Percentiles rank a stretch among this genome's conserved stretches.
phyloP scores from a whole-genome alignment of 2,797 vertebrate genomes.

The Lacerta agilis region DNA sequence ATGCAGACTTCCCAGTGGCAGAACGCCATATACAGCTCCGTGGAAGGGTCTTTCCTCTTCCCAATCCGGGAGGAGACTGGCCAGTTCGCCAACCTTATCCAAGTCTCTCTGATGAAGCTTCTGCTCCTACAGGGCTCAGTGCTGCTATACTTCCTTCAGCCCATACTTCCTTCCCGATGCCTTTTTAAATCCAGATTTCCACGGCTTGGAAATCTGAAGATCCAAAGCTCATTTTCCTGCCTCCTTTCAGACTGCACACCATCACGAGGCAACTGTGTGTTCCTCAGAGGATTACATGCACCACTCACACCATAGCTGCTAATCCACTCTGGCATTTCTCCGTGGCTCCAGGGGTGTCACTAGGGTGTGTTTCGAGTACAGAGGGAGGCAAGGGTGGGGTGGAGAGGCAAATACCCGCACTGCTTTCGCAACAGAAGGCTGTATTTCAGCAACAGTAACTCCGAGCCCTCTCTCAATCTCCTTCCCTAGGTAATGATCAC shows the following conservation, averaged over 20 bases:
- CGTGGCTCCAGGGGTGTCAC: neutral
- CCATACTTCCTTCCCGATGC: neutral
- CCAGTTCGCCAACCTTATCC: neutral
- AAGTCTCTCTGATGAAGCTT: neutral
- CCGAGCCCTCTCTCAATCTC: conserved; percentile 15
- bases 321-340: conserved; percentile 17
- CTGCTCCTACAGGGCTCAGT: neutral
- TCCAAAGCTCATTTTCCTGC: neutral
- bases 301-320: neutral
- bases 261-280: neutral
- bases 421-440: conserved; percentile 65
- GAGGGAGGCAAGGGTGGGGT: conserved; percentile 44
- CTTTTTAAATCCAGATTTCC: fast-evolving
- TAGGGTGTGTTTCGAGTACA: conserved; percentile 32
- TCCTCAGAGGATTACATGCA: fast-evolving
- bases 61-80: neutral
- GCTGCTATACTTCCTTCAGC: neutral
- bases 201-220: neutral
- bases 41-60: neutral
- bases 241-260: conserved; percentile 2
- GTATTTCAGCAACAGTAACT: conserved; percentile 55
- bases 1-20: neutral
- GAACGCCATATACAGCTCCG: neutral
- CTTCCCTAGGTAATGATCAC: conserved; percentile 60
- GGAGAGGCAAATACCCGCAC: conserved; percentile 60